Percentiles rank a stretch among this genome's conserved stretches.
phyloP scores from a whole-genome alignment of 2,797 vertebrate species.

The Iguana delicatissima region DNA sequence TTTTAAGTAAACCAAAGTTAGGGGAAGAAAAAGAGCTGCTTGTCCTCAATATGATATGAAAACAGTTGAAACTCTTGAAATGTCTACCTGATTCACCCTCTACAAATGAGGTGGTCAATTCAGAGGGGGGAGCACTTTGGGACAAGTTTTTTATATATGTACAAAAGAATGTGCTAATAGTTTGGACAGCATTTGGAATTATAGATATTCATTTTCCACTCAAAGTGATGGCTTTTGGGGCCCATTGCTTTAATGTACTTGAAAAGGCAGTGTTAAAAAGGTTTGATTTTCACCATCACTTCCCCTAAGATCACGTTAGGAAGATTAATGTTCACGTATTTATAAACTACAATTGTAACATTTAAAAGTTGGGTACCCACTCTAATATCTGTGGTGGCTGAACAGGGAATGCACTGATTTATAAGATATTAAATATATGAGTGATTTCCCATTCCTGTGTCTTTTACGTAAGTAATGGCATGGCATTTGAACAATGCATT shows the following conservation, averaged over 20 bases:
- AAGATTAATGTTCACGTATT: slow-evolving; percentile 44
- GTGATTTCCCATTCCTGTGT: slow-evolving; percentile 37
- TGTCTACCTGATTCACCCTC: background rate
- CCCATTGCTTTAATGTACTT: background rate
- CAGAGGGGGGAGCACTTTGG: background rate
- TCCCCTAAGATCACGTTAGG: background rate
- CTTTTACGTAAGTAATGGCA: slow-evolving; percentile 43
- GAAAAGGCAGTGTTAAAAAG: slow-evolving; percentile 16
- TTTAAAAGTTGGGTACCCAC: slow-evolving; percentile 7
- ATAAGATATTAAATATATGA: slow-evolving; percentile 8
- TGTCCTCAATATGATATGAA: background rate
- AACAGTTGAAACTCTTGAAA: background rate
- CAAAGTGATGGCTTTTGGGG: background rate
- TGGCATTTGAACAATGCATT: slow-evolving; percentile 50
- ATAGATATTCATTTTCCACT: background rate
- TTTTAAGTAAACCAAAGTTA: background rate
- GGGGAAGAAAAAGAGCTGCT: background rate
- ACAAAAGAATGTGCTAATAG: background rate
- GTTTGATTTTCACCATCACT: background rate
- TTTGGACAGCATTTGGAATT: background rate
- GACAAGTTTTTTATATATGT: background rate
- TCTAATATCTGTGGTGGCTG: slow-evolving; percentile 1
- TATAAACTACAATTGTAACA: slow-evolving; percentile 21
- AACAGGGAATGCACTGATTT: slow-evolving; percentile 43
- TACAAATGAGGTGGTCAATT: background rate